phyloP scores from a whole-genome alignment of 1,140 invertebrate genomes.

The Coelopa frigida region DNA sequence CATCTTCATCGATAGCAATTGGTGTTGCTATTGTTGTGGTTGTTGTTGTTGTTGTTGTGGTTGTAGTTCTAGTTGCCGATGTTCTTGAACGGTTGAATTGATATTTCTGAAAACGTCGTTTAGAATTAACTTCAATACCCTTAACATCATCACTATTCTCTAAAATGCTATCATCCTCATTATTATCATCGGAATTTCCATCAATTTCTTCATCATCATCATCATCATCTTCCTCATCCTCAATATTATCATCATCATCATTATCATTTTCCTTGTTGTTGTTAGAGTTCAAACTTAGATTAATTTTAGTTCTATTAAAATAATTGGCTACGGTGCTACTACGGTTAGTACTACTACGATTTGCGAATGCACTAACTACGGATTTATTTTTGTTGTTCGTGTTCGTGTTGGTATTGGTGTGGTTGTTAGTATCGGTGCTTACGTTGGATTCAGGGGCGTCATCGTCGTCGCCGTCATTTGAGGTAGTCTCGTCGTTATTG shows the following conservation, averaged over 20 bases:
- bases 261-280: constrained; percentile 5
- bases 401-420: constrained; percentile 11
- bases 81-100: constrained; percentile 35
- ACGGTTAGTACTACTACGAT: constrained; percentile 22
- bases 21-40: constrained; percentile 2
- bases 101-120: constrained; percentile 45
- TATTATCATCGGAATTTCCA: constrained; percentile 15
- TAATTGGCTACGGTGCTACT: constrained; percentile 41
- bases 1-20: constrained; percentile 2
- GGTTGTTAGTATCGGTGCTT: constrained; percentile 9
- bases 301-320: constrained; percentile 27
- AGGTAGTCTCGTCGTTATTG: neutral
- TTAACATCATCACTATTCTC: constrained; percentile 14
- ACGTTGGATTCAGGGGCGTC: neutral
- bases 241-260: constrained; percentile 10
- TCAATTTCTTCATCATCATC: constrained; percentile 12
- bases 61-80: constrained; percentile 17
- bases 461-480: neutral
- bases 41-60: constrained; percentile 13
- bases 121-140: constrained; percentile 28
- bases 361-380: constrained; percentile 18
- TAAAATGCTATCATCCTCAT: constrained; percentile 12
- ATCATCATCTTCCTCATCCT: constrained; percentile 8
- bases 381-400: constrained; percentile 13
- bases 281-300: constrained; percentile 15